Conservation (phyloP, 2,797 vertebrate genomes). For the Protonibea diacanthus region DNA sequence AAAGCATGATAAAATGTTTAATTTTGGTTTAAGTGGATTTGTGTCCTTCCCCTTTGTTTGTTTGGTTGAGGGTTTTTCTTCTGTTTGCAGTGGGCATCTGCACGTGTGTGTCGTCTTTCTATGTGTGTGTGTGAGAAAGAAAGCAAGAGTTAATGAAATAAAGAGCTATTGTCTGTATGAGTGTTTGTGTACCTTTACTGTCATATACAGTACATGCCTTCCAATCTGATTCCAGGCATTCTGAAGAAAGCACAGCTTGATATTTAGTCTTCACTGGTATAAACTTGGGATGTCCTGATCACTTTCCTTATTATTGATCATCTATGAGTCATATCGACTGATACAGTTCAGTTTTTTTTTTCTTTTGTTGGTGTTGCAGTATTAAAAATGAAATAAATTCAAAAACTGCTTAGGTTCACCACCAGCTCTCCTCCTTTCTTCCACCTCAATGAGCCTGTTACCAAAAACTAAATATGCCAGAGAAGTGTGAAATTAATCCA, state of each 20-base stretch:
- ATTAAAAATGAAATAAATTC: too few species aligned
- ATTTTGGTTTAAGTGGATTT: slow-evolving; percentile 74
- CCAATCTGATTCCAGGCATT: slow-evolving; percentile 12
- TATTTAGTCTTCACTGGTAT: not conserved
- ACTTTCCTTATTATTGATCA: too few species aligned
- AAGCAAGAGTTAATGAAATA: slow-evolving; percentile 52
- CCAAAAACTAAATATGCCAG: too few species aligned
- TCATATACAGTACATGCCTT: slow-evolving; percentile 29
- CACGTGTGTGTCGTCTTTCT: slow-evolving; percentile 12
- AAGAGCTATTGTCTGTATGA: slow-evolving; percentile 56
- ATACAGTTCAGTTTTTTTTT: too few species aligned
- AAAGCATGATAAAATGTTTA: slow-evolving; percentile 81
- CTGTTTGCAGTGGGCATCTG: slow-evolving; percentile 47
- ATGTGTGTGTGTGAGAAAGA: slow-evolving; percentile 5
- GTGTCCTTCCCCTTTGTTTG: slow-evolving; percentile 66
- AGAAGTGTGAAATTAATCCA: too few species aligned
- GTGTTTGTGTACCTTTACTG: slow-evolving; percentile 41
- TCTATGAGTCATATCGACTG: too few species aligned
- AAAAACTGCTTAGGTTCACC: too few species aligned
- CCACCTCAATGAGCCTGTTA: too few species aligned
- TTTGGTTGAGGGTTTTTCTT: slow-evolving; percentile 43
- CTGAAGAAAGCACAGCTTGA: slow-evolving; percentile 1
- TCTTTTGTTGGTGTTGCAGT: too few species aligned
- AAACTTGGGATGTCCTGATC: too few species aligned
- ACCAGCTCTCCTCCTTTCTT: too few species aligned